Percentiles rank a stretch among this genome's conserved stretches.
These are phyloP conservation scores for Gonatopus flavifemur DNA, from an alignment of 1,140 invertebrate genomes.

Conservation along the genomic window DNA sequence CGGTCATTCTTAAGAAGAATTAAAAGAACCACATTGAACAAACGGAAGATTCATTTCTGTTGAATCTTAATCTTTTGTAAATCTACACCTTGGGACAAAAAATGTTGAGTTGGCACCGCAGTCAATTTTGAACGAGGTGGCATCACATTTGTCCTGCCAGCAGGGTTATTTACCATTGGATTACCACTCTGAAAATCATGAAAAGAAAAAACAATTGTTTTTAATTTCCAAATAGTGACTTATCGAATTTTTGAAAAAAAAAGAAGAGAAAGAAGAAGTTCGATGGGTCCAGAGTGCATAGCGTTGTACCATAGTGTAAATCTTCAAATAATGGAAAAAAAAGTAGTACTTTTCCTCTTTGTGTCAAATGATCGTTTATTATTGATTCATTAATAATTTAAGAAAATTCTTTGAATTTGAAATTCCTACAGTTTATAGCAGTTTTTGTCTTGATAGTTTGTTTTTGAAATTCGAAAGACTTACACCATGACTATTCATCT, in stretches of 20 bases:
- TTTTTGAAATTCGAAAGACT: conserved; percentile 10
- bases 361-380: conserved; percentile 7
- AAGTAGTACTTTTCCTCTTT: conserved; percentile 1
- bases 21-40: too few species aligned
- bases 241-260: background rate
- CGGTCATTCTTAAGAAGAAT: too few species aligned
- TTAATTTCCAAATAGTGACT: background rate
- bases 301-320: conserved; percentile 18
- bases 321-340: background rate
- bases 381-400: conserved; percentile 6
- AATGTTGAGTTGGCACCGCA: conserved; percentile 1
- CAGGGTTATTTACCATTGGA: conserved; percentile 2
- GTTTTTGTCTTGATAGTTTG: conserved; percentile 7
- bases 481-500: conserved; percentile 28
- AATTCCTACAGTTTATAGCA: conserved; percentile 15
- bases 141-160: conserved; percentile 5
- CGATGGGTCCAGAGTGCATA: conserved; percentile 23
- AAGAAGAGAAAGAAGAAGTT: background rate
- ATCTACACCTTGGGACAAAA: conserved; percentile 1
- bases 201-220: conserved; percentile 3
- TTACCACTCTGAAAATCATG: conserved; percentile 32
- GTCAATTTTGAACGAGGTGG: conserved; percentile 7
- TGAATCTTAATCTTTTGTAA: conserved; percentile 3
- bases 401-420: background rate
- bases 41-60: conserved; percentile 7